Evolutionary conservation across 2,113 vertebrate genomes (phyloP).

Genomic region (Desmodus rotundus): DNA sequence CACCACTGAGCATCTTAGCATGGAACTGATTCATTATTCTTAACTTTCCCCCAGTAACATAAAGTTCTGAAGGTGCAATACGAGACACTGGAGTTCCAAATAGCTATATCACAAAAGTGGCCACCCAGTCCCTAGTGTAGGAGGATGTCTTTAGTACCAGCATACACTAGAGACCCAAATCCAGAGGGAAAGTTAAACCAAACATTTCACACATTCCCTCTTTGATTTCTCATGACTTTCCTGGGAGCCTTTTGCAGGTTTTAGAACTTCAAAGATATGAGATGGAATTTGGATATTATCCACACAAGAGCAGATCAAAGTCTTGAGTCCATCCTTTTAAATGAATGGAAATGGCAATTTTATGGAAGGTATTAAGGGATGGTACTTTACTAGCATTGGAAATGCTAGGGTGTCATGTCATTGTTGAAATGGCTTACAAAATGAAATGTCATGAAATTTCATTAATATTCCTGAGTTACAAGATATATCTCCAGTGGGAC

Average conservation of each 20-base stretch:
- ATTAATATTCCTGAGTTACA: neutral
- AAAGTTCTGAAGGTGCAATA: neutral
- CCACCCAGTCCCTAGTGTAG: neutral
- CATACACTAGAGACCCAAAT: fast-evolving
- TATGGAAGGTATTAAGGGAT: too few species aligned
- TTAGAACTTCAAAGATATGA: neutral
- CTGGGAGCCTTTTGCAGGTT: neutral
- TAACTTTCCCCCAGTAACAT: neutral
- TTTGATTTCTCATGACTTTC: fast-evolving
- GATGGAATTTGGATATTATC: neutral
- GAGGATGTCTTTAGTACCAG: neutral
- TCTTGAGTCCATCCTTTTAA: neutral
- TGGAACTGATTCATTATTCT: neutral
- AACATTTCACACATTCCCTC: fast-evolving
- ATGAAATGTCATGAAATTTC: neutral
- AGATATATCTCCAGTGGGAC: neutral
- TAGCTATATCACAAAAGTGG: neutral
- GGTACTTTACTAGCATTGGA: neutral
- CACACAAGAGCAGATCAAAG: neutral
- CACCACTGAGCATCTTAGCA: neutral
- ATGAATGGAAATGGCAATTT: neutral
- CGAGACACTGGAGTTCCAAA: neutral
- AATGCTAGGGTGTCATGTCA: neutral
- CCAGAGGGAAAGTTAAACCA: neutral
- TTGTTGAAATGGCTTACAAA: too few species aligned